Conservation (phyloP, 2,113 vertebrate species). For the Nicator chloris region DNA sequence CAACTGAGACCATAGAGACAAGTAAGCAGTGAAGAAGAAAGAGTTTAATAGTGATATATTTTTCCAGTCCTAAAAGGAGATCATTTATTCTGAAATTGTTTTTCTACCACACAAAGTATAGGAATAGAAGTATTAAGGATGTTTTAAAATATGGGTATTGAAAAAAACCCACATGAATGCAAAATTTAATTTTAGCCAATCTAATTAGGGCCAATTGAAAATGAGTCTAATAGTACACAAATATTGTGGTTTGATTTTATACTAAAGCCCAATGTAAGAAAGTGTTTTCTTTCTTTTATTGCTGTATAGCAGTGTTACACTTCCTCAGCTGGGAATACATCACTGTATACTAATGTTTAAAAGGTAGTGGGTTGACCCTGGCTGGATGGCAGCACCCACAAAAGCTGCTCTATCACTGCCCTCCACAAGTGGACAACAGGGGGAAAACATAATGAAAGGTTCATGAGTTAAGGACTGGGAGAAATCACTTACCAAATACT, state of each 20-base stretch:
- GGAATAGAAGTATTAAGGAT: background rate
- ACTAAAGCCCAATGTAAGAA: background rate
- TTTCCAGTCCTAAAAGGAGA: background rate
- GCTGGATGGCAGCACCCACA: background rate
- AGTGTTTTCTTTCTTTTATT: background rate
- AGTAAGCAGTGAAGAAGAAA: background rate
- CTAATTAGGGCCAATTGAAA: background rate
- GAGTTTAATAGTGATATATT: background rate
- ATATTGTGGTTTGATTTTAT: background rate
- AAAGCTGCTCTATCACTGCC: background rate
- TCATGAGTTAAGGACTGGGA: background rate
- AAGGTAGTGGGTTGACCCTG: accelerated
- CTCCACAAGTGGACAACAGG: background rate
- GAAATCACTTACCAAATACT: background rate
- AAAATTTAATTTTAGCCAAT: background rate
- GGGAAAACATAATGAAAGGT: background rate
- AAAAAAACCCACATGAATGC: background rate
- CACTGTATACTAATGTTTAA: background rate
- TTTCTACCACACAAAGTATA: background rate
- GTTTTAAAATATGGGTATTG: background rate
- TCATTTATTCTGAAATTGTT: background rate
- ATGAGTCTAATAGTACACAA: background rate
- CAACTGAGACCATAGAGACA: background rate
- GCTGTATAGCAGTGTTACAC: background rate
- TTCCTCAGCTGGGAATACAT: background rate